These are phyloP conservation scores for Triops longicaudatus DNA, from an alignment of 1,140 invertebrate species.

Conservation along the genomic window DNA sequence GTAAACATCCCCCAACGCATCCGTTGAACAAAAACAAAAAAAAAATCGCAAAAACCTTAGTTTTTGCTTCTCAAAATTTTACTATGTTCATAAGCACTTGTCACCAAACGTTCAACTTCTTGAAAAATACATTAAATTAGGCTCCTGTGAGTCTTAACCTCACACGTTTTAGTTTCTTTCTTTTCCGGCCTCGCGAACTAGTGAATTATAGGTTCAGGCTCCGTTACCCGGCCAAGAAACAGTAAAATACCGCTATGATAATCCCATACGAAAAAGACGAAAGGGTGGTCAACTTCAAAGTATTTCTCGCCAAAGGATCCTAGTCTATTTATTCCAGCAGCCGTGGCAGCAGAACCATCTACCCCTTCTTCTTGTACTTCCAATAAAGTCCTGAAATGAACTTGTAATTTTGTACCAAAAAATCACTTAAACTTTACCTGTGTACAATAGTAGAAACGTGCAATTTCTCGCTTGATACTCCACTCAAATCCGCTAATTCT, in stretches of 20 bases:
- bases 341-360: slow-evolving; percentile 33
- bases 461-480: slow-evolving; percentile 32
- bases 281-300: slow-evolving; percentile 42
- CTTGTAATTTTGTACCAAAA: not conserved
- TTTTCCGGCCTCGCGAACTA: slow-evolving; percentile 12
- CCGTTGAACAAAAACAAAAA: not conserved
- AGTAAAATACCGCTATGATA: slow-evolving; percentile 38
- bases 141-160: not conserved
- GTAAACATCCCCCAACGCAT: not conserved
- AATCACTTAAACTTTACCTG: slow-evolving; percentile 32
- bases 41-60: not conserved
- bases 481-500: slow-evolving; percentile 31
- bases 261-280: slow-evolving; percentile 43
- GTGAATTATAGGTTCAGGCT: slow-evolving; percentile 33
- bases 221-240: slow-evolving; percentile 38
- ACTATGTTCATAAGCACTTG: not conserved
- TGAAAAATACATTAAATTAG: not conserved
- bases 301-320: slow-evolving; percentile 37
- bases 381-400: slow-evolving; percentile 34
- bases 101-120: not conserved
- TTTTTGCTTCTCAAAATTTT: not conserved
- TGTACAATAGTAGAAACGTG: slow-evolving; percentile 35
- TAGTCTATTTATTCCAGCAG: slow-evolving; percentile 33
- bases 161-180: not conserved
- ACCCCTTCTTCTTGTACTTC: slow-evolving; percentile 36